phyloP scores from a whole-genome alignment of 2,113 vertebrate genomes.

The Oryzias celebensis region DNA sequence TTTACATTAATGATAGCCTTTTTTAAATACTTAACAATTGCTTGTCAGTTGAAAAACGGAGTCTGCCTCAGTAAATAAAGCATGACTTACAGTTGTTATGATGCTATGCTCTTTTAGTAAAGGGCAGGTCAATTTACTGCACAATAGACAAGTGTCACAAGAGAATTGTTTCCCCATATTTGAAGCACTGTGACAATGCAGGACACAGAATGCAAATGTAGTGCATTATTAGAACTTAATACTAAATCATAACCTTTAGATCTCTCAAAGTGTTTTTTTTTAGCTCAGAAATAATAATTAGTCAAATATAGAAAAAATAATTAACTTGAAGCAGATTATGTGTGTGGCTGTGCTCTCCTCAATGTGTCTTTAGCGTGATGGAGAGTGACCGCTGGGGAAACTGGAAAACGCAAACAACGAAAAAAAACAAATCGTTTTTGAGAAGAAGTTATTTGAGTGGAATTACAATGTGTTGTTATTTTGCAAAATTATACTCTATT shows the following conservation, averaged over 20 bases:
- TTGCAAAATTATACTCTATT: constrained; percentile 57
- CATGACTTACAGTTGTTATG: constrained; percentile 13
- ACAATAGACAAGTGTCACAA: constrained; percentile 1
- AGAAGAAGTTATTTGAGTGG: constrained; percentile 52
- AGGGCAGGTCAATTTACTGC: constrained; percentile 4
- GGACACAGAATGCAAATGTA: constrained; percentile 1
- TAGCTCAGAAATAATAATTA: constrained; percentile 45
- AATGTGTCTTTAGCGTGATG: constrained; percentile 48
- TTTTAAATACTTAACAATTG: neutral
- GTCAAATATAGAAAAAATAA: constrained; percentile 50
- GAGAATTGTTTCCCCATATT: constrained; percentile 14
- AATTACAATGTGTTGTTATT: constrained; percentile 67
- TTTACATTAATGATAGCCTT: constrained; percentile 15
- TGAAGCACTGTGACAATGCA: neutral
- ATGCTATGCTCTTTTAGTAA: constrained; percentile 1
- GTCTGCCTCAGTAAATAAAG: neutral
- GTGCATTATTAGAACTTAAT: constrained; percentile 24
- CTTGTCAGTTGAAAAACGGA: no score
- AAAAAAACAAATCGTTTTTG: constrained; percentile 60
- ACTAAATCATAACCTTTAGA: constrained; percentile 23
- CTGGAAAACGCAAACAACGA: constrained; percentile 64
- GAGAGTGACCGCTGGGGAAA: constrained; percentile 66
- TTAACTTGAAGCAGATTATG: constrained; percentile 49
- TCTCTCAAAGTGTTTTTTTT: constrained; percentile 28
- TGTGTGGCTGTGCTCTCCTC: constrained; percentile 43